Base-by-base conservation (phyloP, 2,797 vertebrate genomes). In the Pantherophis vulpinus region DNA sequence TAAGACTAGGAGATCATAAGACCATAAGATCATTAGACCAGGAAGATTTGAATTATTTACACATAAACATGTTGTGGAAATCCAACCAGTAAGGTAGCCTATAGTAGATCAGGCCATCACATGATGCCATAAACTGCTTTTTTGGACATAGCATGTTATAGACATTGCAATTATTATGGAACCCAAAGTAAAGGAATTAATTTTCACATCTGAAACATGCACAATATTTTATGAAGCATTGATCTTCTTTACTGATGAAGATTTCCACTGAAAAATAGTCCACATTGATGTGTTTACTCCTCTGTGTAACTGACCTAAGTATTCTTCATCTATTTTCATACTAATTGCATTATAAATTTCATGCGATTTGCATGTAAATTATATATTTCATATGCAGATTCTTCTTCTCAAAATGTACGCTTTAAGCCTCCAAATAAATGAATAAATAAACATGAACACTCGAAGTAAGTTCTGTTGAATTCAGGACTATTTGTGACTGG, bases 231-330 rank as follows among this genome's bases (percentile, higher is more conserved):
- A 12, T 9, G 92, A 90, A 29, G 12, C 25, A 5, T 14, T 94
- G n/a, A 93, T 93, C 91, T 93, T 74, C 93, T 95, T 96, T 92
- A 95, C 12, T 42, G 29, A 11, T 63, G 55, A 91, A n/a, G 29
- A 18, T 16, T 9, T 90, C 90, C 37, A 11, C 10, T 58, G 16
- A 63, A 32, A 55, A 58, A 55, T 55, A 90, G 27, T n/a, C 51
- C 20, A n/a, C n/a, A 90, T 16, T 54, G 55, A 5, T 18, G 56
- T 87, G 11, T 32, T 6, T 60, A n/a, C 29, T 10, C n/a, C 37
- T 61, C 25, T n/a, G 2, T 61, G 42, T 61, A 66, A 66, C 51
- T 61, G n/a, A 18, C 6, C 42, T 86, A 16, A 66, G 11, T 37
- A 32, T 23, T 2, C 32, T 66, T 32, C 6, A 14, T 42, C 11